phyloP scores from a whole-genome alignment of 2,113 vertebrate genomes.

The Aldabrachelys gigantea region DNA sequence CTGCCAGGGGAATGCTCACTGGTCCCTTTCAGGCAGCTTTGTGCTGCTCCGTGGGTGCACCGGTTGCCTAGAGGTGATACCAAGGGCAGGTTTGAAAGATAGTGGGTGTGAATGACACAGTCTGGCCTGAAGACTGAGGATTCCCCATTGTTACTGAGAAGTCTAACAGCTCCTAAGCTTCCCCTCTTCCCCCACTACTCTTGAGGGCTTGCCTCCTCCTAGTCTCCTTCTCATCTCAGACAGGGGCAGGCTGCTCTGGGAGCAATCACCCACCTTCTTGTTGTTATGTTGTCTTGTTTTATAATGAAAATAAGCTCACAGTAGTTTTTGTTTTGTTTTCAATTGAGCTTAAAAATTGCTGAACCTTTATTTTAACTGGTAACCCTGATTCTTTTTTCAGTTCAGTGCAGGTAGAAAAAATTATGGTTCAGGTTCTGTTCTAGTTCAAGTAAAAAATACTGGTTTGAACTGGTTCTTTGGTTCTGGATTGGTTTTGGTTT shows the following conservation, averaged over 20 bases:
- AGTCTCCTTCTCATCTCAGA: too few relatives aligned
- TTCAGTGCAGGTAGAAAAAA: not conserved
- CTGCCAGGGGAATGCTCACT: not conserved
- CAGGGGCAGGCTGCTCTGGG: not conserved
- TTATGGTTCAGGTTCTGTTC: not conserved
- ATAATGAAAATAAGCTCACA: not conserved
- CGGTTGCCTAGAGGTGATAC: not conserved
- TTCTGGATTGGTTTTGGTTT: not conserved
- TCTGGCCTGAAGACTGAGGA: too few relatives aligned
- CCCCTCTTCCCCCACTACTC: not conserved
- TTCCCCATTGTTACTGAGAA: not conserved
- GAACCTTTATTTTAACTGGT: not conserved
- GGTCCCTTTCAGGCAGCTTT: not conserved
- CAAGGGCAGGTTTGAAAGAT: not conserved
- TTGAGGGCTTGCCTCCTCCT: not conserved
- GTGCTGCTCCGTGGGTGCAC: not conserved
- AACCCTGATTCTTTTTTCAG: not conserved
- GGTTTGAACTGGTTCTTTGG: not conserved
- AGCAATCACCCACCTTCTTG: too few relatives aligned
- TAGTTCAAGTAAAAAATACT: not conserved
- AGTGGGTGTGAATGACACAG: too few relatives aligned
- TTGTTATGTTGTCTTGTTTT: not conserved
- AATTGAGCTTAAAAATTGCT: not conserved
- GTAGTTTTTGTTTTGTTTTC: too few relatives aligned
- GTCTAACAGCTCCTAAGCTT: not conserved